Evolutionary conservation across 2,797 vertebrate species (phyloP).

Genomic region (Babyrousa celebensis): DNA sequence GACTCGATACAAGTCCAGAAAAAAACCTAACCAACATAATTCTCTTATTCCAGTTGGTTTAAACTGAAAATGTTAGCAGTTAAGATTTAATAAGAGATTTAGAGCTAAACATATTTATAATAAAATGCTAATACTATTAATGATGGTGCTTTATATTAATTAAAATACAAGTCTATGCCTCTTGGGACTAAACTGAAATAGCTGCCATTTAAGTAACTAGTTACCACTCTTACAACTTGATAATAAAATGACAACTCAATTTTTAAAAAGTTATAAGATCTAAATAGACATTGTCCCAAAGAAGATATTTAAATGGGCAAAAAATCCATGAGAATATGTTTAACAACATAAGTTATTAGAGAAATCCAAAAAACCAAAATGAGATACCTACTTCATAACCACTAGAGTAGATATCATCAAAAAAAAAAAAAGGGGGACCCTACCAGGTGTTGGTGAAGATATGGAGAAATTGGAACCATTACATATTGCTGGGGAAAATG

Average conservation of each 20-base stretch:
- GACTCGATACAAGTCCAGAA: background rate
- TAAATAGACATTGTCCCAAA: constrained; percentile 19
- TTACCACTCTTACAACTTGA: background rate
- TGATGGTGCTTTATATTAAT: background rate
- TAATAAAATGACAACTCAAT: background rate
- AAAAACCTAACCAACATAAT: background rate
- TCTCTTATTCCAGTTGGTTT: background rate
- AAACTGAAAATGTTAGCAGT: background rate
- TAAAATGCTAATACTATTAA: background rate
- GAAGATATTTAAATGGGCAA: background rate
- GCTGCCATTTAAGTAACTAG: background rate
- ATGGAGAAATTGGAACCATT: background rate
- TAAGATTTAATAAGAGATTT: constrained; percentile 35
- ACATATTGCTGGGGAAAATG: background rate
- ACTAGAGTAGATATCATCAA: background rate
- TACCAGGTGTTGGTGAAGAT: background rate
- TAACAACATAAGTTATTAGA: background rate
- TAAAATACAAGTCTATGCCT: background rate
- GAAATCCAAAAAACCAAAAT: background rate
- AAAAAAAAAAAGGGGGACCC: background rate
- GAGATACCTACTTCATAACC: background rate
- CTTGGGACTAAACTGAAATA: background rate
- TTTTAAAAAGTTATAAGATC: background rate
- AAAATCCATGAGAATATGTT: background rate
- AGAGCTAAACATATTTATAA: background rate